These are phyloP conservation scores for Dinoponera quadriceps DNA, from an alignment of 1,140 invertebrate species.

Conservation along the genomic window DNA sequence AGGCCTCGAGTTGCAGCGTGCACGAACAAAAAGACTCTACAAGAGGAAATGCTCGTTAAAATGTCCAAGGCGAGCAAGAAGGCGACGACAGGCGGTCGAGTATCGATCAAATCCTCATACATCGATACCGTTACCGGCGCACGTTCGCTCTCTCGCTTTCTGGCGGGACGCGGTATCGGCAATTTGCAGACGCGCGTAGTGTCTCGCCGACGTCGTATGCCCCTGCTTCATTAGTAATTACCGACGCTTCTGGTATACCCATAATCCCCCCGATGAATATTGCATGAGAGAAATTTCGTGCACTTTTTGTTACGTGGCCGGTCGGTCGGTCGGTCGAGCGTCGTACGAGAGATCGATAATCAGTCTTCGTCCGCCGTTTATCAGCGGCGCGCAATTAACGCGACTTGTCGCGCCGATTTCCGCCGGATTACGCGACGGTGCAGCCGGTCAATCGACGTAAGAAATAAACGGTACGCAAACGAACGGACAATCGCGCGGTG, in stretches of 20 bases:
- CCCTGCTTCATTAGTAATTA: slow-evolving; percentile 63
- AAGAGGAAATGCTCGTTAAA: neutral
- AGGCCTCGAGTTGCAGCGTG: neutral
- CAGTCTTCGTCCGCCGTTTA: slow-evolving; percentile 27
- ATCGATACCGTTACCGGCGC: slow-evolving; percentile 56
- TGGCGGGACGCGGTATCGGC: slow-evolving; percentile 44
- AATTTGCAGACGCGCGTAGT: slow-evolving; percentile 59
- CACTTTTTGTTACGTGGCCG: slow-evolving; percentile 15
- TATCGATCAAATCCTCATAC: slow-evolving; percentile 48
- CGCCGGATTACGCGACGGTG: slow-evolving; percentile 21
- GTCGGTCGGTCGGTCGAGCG: no score
- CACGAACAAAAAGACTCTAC: neutral
- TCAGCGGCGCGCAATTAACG: slow-evolving; percentile 50
- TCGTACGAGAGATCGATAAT: slow-evolving; percentile 35
- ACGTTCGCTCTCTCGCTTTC: slow-evolving; percentile 8
- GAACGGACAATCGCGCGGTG: no score
- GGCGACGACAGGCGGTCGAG: slow-evolving; percentile 4
- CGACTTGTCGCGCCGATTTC: slow-evolving; percentile 46
- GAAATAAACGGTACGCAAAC: neutral
- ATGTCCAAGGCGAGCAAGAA: neutral
- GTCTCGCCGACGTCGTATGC: slow-evolving; percentile 17
- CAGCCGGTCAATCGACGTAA: neutral
- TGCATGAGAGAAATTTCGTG: slow-evolving; percentile 69
- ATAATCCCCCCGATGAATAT: slow-evolving; percentile 71
- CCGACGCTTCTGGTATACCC: slow-evolving; percentile 26